Evolutionary conservation across 92 coral and sea anemone species (phyloP), one percentile per base, ranked within the genome.

Genomic region (Porites cylindrica): DNA sequence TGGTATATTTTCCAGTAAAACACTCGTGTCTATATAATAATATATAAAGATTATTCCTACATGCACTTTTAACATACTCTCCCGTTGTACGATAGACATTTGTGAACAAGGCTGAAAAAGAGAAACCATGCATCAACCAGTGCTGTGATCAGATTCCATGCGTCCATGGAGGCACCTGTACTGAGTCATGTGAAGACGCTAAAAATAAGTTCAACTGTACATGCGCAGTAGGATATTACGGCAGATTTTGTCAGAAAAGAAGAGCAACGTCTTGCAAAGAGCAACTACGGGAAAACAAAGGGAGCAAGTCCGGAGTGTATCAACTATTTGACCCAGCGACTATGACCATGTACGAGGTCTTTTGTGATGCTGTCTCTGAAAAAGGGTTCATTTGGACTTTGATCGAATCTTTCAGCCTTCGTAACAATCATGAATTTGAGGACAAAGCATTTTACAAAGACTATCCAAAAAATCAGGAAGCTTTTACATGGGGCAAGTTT

Each of bases 401-500:
- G 38, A 29, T 29, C 3, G 38, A 29, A 29, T 29, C 38, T 29
- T 29, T 29, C 38, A 29, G 38, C 38, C 0, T 84, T 5, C 78
- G 68, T 4, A 64, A 80, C 6, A 90, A 66, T 0, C 24, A 7
- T 43, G 76, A 80, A 51, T 85, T 79, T 54, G 14, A 17, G 59
- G 11, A 26, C 1, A 66, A 73, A 9, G 56, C 89, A 10, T 84
- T 90, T 23, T 60, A 23, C 21, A 64, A 79, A 7, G 80, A 85
- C 53, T 80, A 66, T 53, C 79, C 86, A 1, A 72, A 59, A 60
- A 90, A 80, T 51, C 79, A 90, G 16, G 19, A 59, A 11, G 62
- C 20, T 21, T 75, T 80, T 10, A 60, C 18, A 79, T 90, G 93
- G 93, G 18, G 73, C 29, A 88, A 58, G 32, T 90, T 83, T 50